A percentile compares a stretch with the other conserved stretches of the same genome.
Evolutionary conservation across 1,140 invertebrate genomes (phyloP).

Genomic region (Marisa cornuarietis): DNA sequence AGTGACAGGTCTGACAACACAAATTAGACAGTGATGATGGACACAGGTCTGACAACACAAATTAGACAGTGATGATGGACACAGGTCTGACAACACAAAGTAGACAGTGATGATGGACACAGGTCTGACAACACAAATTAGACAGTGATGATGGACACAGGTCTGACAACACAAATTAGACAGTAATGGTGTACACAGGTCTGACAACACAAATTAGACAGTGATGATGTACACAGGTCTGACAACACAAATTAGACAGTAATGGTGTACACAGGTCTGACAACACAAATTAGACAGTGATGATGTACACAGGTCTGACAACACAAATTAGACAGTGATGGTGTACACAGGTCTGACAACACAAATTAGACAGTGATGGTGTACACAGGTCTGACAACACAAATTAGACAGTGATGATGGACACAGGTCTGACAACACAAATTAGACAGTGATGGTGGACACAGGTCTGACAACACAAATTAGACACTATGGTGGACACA

Average conservation of each 20-base stretch:
- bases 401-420: constrained; percentile 6
- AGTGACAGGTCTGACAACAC: constrained; percentile 12
- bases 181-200: constrained; percentile 6
- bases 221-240: constrained; percentile 9
- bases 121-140: constrained; percentile 12
- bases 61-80: constrained; percentile 7
- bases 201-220: constrained; percentile 12
- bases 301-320: constrained; percentile 10
- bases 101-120: constrained; percentile 8
- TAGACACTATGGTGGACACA: constrained; percentile 12
- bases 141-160: constrained; percentile 9
- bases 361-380: too few relatives aligned
- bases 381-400: constrained; percentile 12
- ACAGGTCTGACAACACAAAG: constrained; percentile 12
- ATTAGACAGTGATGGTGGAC: constrained; percentile 8
- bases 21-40: constrained; percentile 6
- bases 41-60: constrained; percentile 12
- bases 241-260: constrained; percentile 1
- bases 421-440: constrained; percentile 12
- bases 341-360: constrained; percentile 9
- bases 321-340: too few relatives aligned
- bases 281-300: constrained; percentile 4
- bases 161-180: constrained; percentile 13
- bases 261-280: constrained; percentile 11
- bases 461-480: constrained; percentile 12